phyloP scores from a whole-genome alignment of 1,140 invertebrate genomes.

The Penaeus chinensis region DNA sequence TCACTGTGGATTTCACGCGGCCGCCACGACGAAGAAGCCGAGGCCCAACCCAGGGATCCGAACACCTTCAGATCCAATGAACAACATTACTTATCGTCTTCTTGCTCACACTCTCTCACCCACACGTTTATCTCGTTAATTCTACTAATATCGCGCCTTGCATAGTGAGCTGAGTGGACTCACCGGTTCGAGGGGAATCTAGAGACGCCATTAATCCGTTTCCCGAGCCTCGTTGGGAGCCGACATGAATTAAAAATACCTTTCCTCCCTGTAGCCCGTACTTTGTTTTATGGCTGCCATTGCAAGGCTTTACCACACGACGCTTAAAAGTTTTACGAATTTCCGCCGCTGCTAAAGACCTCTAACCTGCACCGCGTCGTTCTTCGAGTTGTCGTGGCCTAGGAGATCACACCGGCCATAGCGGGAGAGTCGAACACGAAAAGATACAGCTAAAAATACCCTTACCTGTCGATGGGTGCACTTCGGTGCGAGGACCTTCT shows the following conservation, averaged over 20 bases:
- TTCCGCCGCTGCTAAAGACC: neutral
- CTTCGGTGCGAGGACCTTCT: constrained; percentile 5
- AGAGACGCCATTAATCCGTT: neutral
- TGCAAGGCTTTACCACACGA: constrained; percentile 46
- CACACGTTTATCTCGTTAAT: too few relatives aligned
- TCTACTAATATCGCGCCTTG: too few relatives aligned
- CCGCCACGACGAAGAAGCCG: too few relatives aligned
- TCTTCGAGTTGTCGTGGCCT: neutral
- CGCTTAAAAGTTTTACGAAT: constrained; percentile 42
- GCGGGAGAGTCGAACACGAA: neutral
- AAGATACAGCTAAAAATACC: constrained; percentile 32
- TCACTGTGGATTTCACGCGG: too few relatives aligned
- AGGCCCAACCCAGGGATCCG: too few relatives aligned
- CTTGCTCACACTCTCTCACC: too few relatives aligned
- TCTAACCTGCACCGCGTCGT: neutral
- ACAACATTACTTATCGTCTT: too few relatives aligned
- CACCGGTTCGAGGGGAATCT: neutral
- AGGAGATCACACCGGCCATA: neutral
- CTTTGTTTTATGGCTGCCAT: constrained; percentile 54
- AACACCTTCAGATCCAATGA: too few relatives aligned
- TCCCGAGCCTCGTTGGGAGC: too few relatives aligned
- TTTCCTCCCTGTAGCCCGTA: neutral
- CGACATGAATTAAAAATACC: neutral
- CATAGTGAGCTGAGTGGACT: too few relatives aligned
- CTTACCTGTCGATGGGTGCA: constrained; percentile 35